Conservation (phyloP, 2,113 vertebrate species). For the Alouatta palliata region DNA sequence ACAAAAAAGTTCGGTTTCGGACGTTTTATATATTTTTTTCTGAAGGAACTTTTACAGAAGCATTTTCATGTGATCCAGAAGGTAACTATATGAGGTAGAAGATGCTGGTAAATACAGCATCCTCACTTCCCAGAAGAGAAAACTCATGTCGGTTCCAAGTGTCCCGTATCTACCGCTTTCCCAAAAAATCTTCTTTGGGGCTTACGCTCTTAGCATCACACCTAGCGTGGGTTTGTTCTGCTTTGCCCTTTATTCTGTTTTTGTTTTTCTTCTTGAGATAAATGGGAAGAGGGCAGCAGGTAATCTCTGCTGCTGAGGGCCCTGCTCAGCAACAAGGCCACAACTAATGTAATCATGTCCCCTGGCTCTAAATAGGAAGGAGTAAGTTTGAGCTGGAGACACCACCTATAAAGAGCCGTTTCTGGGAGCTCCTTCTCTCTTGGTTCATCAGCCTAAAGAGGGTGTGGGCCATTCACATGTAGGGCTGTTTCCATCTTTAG, state of each 20-base stretch:
- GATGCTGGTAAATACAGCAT: neutral
- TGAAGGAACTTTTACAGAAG: neutral
- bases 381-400: neutral
- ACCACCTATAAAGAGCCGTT: neutral
- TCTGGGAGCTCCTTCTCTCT: neutral
- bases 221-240: neutral
- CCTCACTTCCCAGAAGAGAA: neutral
- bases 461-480: neutral
- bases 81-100: neutral
- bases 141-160: neutral
- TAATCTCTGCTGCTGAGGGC: neutral
- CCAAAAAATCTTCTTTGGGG: neutral
- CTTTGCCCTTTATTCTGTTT: neutral
- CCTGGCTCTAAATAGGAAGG: neutral
- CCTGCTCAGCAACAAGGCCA: neutral
- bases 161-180: neutral
- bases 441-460: neutral
- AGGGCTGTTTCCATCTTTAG: neutral
- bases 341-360: fast-evolving
- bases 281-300: neutral
- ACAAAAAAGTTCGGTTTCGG: neutral
- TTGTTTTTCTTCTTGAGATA: neutral
- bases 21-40: neutral
- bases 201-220: neutral
- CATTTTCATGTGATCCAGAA: neutral